Conservation (phyloP, 2,797 vertebrate species). For the Sebastes taczanowskii region DNA sequence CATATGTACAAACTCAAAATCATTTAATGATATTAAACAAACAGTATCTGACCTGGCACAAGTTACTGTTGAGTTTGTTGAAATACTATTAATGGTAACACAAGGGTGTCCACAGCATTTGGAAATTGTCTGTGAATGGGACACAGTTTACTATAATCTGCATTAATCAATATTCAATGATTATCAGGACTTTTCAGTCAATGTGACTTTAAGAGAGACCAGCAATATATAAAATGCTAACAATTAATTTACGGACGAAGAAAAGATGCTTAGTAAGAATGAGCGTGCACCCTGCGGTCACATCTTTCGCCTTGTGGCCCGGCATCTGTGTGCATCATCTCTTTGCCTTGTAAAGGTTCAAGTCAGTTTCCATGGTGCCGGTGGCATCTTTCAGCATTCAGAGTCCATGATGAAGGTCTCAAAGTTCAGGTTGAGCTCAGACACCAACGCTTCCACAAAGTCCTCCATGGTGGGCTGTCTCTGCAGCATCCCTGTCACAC, state of each 20-base stretch:
- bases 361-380: neutral
- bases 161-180: neutral
- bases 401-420: constrained; percentile 95
- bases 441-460: constrained; percentile 93
- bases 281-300: neutral
- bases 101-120: neutral
- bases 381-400: constrained; percentile 70
- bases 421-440: constrained; percentile 92
- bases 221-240: neutral
- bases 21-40: neutral
- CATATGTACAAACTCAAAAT: neutral
- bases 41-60: neutral
- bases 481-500: constrained; percentile 91
- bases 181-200: neutral
- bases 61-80: neutral
- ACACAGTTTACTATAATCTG: neutral
- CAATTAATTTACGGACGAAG: neutral
- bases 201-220: constrained; percentile 18
- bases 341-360: neutral
- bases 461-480: constrained; percentile 90
- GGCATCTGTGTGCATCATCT: neutral
- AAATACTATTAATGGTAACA: neutral
- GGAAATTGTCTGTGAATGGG: neutral
- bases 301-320: neutral
- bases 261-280: neutral